phyloP scores from a whole-genome alignment of 2,888 invertebrate species.

The Dichetophora obliterata region DNA sequence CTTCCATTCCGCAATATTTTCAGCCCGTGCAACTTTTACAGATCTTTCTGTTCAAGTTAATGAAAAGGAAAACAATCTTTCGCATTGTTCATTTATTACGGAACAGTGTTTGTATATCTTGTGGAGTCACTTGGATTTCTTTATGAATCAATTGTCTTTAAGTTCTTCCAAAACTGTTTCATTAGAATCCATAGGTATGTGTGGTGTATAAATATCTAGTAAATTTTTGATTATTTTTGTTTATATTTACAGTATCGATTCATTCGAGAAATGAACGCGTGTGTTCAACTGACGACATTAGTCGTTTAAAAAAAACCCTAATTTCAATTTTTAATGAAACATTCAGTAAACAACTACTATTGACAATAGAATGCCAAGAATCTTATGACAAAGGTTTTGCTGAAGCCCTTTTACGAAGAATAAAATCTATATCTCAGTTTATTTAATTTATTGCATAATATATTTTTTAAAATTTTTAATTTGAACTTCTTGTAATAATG shows the following conservation, averaged over 20 bases:
- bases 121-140: slow-evolving; percentile 83
- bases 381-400: slow-evolving; percentile 78
- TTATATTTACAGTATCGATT: slow-evolving; percentile 65
- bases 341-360: slow-evolving; percentile 81
- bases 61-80: slow-evolving; percentile 75
- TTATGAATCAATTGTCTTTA: slow-evolving; percentile 76
- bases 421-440: slow-evolving; percentile 85
- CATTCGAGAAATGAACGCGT: slow-evolving; percentile 73
- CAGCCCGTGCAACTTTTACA: slow-evolving; percentile 64
- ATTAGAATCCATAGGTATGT: slow-evolving; percentile 47
- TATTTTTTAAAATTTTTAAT: too few relatives aligned
- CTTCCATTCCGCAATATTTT: slow-evolving; percentile 11
- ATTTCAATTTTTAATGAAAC: slow-evolving; percentile 83
- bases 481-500: too few relatives aligned
- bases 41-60: slow-evolving; percentile 72
- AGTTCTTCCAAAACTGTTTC: slow-evolving; percentile 55
- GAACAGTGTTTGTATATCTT: slow-evolving; percentile 81
- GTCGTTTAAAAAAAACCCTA: slow-evolving; percentile 79
- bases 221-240: slow-evolving; percentile 13
- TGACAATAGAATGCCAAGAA: slow-evolving; percentile 77
- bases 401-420: slow-evolving; percentile 81
- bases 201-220: slow-evolving; percentile 13
- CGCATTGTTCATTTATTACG: slow-evolving; percentile 76
- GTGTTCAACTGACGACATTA: slow-evolving; percentile 76
- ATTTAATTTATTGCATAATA: slow-evolving; percentile 72